A percentile compares a stretch with the other conserved stretches of the same genome.
These are phyloP conservation scores for Bugula neritina DNA, from an alignment of 2,888 invertebrate genomes.

Conservation along the genomic window DNA sequence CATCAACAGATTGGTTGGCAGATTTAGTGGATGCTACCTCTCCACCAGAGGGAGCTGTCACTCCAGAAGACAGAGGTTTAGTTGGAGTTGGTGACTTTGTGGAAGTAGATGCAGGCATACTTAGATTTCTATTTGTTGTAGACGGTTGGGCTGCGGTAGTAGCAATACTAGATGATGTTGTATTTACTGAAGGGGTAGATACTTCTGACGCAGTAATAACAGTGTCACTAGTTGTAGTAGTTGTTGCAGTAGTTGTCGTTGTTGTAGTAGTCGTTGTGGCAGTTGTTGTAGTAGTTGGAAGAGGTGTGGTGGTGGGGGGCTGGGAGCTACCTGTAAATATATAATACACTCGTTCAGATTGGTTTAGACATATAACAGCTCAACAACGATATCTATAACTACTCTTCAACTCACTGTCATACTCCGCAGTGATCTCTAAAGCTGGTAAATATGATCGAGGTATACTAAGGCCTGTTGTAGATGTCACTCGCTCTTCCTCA, in stretches of 20 bases:
- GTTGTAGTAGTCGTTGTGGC: background rate
- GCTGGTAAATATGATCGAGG: background rate
- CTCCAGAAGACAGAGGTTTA: background rate
- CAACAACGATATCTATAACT: too few relatives aligned
- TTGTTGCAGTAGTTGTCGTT: background rate
- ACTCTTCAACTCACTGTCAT: conserved; percentile 1
- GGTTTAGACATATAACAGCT: too few relatives aligned
- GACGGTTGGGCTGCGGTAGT: background rate
- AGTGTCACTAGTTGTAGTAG: background rate
- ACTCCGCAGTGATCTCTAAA: background rate
- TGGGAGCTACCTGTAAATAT: background rate
- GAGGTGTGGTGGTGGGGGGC: background rate
- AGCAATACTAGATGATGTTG: background rate
- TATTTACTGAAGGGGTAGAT: too few relatives aligned
- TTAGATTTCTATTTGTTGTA: background rate
- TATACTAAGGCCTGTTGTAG: background rate
- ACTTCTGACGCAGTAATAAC: too few relatives aligned
- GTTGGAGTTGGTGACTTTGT: background rate
- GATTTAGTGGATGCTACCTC: background rate
- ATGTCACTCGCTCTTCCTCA: background rate
- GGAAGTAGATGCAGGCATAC: background rate
- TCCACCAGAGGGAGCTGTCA: background rate
- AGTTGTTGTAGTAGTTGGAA: background rate
- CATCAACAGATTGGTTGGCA: background rate
- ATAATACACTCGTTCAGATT: too few relatives aligned